Evolutionary conservation across 2,113 vertebrate genomes (phyloP).

Genomic region (Carassius carassius): DNA sequence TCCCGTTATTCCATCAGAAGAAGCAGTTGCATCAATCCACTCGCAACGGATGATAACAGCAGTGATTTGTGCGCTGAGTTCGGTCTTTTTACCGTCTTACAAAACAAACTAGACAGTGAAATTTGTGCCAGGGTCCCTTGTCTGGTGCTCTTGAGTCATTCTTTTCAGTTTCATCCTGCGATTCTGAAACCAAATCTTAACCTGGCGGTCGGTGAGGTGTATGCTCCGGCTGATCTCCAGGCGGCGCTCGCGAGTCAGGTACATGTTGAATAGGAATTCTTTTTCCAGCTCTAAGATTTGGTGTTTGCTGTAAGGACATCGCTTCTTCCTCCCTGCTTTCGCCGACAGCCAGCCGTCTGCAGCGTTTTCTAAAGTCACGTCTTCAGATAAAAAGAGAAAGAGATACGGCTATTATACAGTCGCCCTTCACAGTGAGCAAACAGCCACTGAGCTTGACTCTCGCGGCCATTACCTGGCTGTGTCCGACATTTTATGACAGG

Average conservation of each 20-base stretch:
- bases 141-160: conserved; percentile 48
- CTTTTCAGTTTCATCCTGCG: conserved; percentile 60
- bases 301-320: conserved; percentile 39
- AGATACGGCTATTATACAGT: background rate
- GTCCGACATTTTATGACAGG: conserved; percentile 47
- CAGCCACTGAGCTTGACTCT: background rate
- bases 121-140: conserved; percentile 30
- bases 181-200: conserved; percentile 64
- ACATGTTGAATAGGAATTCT: conserved; percentile 53
- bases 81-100: background rate
- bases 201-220: conserved; percentile 51
- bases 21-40: conserved; percentile 27
- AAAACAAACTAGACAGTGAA: conserved; percentile 44
- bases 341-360: conserved; percentile 46
- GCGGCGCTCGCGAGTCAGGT: conserved; percentile 71
- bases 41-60: background rate
- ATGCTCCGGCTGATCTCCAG: conserved; percentile 66
- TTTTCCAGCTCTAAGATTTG: conserved; percentile 58
- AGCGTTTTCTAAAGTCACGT: conserved; percentile 42
- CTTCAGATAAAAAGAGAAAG: conserved; percentile 29
- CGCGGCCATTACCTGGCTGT: conserved; percentile 20
- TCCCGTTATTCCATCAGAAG: conserved; percentile 12
- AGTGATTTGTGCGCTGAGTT: conserved; percentile 11
- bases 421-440: background rate
- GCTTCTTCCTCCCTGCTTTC: conserved; percentile 39